These are phyloP conservation scores for Ptyas mucosa DNA, from an alignment of 2,113 vertebrate species.

Conservation along the genomic window DNA sequence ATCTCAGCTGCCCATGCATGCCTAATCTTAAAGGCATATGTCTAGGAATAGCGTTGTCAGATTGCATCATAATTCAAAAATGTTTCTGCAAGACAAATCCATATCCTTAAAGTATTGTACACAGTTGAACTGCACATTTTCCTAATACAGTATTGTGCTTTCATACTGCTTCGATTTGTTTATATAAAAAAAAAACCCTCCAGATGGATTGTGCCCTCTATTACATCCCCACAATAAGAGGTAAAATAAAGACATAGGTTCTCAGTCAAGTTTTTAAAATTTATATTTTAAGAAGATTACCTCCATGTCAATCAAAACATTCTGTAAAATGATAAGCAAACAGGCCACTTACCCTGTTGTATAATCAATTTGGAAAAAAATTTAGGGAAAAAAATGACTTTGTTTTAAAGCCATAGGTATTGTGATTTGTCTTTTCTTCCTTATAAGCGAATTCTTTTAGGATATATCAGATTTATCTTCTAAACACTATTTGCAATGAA, in stretches of 20 bases:
- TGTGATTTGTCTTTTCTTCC: slow-evolving; percentile 9
- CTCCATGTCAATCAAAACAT: neutral
- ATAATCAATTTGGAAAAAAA: neutral
- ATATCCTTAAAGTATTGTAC: neutral
- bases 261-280: neutral
- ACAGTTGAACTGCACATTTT: neutral
- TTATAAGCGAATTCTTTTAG: neutral
- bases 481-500: neutral
- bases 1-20: neutral
- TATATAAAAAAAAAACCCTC: neutral
- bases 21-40: fast-evolving
- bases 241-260: neutral
- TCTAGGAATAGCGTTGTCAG: neutral
- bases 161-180: neutral
- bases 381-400: neutral
- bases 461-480: neutral
- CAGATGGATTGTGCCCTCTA: neutral
- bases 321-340: neutral
- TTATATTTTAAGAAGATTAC: neutral
- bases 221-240: neutral
- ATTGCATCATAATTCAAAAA: neutral
- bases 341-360: neutral
- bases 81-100: neutral
- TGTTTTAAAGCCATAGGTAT: neutral
- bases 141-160: neutral